Conservation (phyloP, 2,797 vertebrate genomes). For the Schizothorax lantsangensis region DNA sequence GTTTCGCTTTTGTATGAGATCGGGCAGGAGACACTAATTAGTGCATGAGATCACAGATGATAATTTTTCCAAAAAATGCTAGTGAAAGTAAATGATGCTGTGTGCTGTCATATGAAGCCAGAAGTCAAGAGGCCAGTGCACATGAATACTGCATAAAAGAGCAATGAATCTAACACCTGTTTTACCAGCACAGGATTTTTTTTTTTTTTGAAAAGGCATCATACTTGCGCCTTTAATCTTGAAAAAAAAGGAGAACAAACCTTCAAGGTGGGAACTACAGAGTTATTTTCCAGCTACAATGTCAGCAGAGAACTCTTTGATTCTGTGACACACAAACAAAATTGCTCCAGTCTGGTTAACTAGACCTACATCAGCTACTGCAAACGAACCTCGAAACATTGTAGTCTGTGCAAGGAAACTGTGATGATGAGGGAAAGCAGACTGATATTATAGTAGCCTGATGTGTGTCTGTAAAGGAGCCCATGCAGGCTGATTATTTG, state of each 20-base stretch:
- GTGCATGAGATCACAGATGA: too few species aligned
- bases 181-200: background rate
- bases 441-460: background rate
- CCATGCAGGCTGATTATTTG: background rate
- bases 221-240: background rate
- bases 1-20: background rate
- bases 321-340: background rate
- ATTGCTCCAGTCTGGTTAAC: background rate
- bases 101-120: background rate
- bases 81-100: background rate
- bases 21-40: background rate
- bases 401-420: background rate
- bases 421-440: background rate
- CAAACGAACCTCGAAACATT: background rate
- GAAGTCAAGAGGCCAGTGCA: background rate
- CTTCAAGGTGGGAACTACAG: background rate
- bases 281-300: slow-evolving; percentile 2
- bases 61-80: background rate
- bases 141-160: slow-evolving; percentile 9
- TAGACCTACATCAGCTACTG: background rate
- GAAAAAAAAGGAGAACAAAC: background rate
- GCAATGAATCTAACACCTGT: background rate
- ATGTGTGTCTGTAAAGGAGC: background rate
- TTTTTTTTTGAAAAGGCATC: background rate
- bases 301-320: slow-evolving; percentile 2